Evolutionary conservation across 2,113 vertebrate genomes (phyloP).

Genomic region (Zosterops japonicus): DNA sequence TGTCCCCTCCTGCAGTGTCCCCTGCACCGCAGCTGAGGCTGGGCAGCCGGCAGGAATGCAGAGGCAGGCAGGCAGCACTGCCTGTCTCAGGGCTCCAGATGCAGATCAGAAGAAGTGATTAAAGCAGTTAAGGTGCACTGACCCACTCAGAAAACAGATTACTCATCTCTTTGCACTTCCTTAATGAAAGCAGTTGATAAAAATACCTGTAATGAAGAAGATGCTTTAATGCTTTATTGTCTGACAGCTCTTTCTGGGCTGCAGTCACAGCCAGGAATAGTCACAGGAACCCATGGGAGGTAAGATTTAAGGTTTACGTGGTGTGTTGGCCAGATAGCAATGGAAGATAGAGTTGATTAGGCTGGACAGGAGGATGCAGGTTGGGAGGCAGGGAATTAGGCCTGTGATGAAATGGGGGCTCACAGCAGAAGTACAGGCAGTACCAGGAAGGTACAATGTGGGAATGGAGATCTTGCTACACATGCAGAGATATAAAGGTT

Average conservation of each 20-base stretch:
- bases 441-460: rapidly evolving
- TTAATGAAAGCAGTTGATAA: slow-evolving; percentile 23
- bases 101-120: slow-evolving; percentile 1
- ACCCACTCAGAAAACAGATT: neutral
- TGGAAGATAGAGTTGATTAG: neutral
- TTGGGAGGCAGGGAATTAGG: neutral
- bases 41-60: neutral
- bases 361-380: neutral
- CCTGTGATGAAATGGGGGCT: neutral
- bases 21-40: neutral
- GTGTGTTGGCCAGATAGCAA: neutral
- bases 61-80: neutral
- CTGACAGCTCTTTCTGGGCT: neutral
- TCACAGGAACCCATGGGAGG: neutral
- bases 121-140: slow-evolving; percentile 9
- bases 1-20: neutral
- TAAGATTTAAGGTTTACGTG: rapidly evolving
- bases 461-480: neutral
- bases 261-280: neutral
- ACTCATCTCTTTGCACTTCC: neutral
- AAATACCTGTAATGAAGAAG: neutral
- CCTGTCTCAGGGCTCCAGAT: neutral
- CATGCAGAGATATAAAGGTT: neutral
- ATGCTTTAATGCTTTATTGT: neutral
- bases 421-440: neutral